Evolutionary conservation across 2,113 vertebrate species (phyloP), one percentile per base, ranked within the genome.

Genomic region (Apeltes quadracus): DNA sequence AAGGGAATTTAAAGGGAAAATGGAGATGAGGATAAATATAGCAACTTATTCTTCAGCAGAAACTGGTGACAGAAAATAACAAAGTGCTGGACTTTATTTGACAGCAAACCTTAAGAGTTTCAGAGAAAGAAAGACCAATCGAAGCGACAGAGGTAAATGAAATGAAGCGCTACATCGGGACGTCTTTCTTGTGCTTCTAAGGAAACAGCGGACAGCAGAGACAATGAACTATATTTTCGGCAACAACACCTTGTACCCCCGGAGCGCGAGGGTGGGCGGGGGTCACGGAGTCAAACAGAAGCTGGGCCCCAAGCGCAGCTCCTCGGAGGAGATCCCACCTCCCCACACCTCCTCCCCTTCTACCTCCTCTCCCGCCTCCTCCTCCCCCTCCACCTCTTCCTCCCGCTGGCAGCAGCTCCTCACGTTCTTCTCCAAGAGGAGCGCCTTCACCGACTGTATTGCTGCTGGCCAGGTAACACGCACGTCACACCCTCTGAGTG

Each of bases 161-260:
- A 61, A 90, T 91, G 88, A 82, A 79, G 70, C 13, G 20, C 54
- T 25, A 44, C 66, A 18, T 64, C 69, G 25, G 85, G 76, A 89
- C 75, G 41, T 61, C 72, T 16, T 50, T 48, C 57, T 48, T 20
- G 61, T 62, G 51, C 43, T 68, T 72, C 78, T 82, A 65, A 81
- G 32, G 62, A 72, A 72, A 69, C 48, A 61, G 34, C 36, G 57
- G 73, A 72, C 70, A 44, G 50, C 75, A 34, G 73, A 94, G 90
- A 88, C 58, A 0, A 99, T 99, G 97, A 99, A 99, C 95, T 99
- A 98, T 93, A 99, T 99, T 93, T 98, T 98, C 69, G 97, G 97
- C 79, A 98, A 98, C 95, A 98, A 97, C 95, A 96, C 96, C 51
- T 92, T 97, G 57, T 97, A 97, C 94, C 95, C 96, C 72, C 96